phyloP scores from a whole-genome alignment of 2,888 invertebrate genomes.

The Penaeus monodon region DNA sequence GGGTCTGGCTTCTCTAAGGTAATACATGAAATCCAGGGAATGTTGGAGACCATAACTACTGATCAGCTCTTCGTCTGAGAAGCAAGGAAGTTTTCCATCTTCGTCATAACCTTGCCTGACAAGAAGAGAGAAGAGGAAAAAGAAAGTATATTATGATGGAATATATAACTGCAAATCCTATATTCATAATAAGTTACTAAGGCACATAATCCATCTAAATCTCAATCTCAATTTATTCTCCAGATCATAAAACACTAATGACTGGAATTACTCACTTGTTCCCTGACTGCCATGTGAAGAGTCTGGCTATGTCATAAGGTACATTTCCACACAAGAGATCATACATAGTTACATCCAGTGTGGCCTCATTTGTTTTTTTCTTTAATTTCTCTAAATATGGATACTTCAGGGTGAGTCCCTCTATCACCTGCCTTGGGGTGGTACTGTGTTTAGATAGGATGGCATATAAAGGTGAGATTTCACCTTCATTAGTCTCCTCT shows the following conservation, averaged over 20 bases:
- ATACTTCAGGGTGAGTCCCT: constrained; percentile 14
- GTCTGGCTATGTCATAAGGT: constrained; percentile 48
- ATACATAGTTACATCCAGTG: constrained; percentile 52
- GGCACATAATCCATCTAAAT: no score
- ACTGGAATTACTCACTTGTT: constrained; percentile 38
- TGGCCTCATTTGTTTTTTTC: not conserved
- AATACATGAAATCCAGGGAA: constrained; percentile 44
- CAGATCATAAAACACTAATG: no score
- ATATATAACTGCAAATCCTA: no score
- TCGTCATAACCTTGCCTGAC: constrained; percentile 45
- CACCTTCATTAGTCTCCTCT: not conserved
- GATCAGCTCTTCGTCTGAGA: constrained; percentile 41
- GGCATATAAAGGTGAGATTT: constrained; percentile 20
- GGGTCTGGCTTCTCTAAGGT: constrained; percentile 46
- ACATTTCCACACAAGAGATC: constrained; percentile 46
- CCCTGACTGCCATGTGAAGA: constrained; percentile 48
- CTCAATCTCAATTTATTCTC: no score
- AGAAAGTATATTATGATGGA: not conserved
- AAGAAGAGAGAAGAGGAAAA: not conserved
- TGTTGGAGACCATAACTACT: constrained; percentile 40
- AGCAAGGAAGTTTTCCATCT: constrained; percentile 18
- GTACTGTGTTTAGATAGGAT: constrained; percentile 31
- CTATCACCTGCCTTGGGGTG: constrained; percentile 26
- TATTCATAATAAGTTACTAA: no score
- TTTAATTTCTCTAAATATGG: constrained; percentile 43